Conservation (phyloP, 2,888 invertebrate genomes). For the Watsonalla binaria region DNA sequence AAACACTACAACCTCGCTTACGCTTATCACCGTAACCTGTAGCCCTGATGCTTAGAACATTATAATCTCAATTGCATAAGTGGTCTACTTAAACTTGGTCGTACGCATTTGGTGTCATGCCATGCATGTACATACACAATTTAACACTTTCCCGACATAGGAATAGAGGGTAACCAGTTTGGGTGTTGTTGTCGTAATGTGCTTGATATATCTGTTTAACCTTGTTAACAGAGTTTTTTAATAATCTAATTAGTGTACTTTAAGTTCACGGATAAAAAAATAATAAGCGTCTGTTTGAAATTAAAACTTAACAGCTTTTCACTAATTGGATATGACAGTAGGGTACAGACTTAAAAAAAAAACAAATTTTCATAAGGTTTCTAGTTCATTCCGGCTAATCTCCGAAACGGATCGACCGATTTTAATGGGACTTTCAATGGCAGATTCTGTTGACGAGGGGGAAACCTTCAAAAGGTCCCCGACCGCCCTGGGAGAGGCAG, state of each 20-base stretch:
- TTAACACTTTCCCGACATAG: not conserved
- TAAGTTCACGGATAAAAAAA: not conserved
- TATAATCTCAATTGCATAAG: slow-evolving; percentile 20
- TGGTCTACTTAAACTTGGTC: slow-evolving; percentile 15
- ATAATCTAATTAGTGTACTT: not conserved
- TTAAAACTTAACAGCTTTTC: too few species aligned
- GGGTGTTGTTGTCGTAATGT: not conserved
- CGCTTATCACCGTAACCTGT: not conserved
- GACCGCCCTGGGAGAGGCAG: too few species aligned
- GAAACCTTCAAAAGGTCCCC: too few species aligned
- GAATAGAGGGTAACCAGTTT: not conserved
- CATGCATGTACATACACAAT: not conserved
- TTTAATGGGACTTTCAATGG: too few species aligned
- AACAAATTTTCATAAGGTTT: too few species aligned
- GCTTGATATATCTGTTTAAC: not conserved
- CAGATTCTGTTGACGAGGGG: too few species aligned
- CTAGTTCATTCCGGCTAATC: too few species aligned
- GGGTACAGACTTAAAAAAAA: too few species aligned
- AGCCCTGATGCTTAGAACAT: slow-evolving; percentile 10
- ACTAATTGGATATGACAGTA: too few species aligned
- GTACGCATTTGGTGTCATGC: slow-evolving; percentile 11
- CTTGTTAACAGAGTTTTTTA: not conserved
- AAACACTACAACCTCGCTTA: not conserved
- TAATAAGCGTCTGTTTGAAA: too few species aligned
- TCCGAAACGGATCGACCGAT: too few species aligned